phyloP scores from a whole-genome alignment of 2,797 vertebrate genomes.

The Spinibarbus caldwelli region DNA sequence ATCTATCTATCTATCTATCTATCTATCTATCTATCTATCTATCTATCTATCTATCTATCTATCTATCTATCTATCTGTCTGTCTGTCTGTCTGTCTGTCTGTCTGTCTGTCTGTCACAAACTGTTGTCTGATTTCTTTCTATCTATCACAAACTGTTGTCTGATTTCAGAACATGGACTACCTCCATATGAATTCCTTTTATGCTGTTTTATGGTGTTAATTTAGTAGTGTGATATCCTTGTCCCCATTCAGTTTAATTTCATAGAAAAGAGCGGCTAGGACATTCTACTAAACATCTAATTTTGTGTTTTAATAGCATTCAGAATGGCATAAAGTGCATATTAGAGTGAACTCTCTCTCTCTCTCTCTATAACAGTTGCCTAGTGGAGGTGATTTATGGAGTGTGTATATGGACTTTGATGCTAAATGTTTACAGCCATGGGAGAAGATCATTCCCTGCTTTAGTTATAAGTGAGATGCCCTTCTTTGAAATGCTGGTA shows the following conservation, averaged over 20 bases:
- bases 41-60: too few relatives aligned
- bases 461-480: slow-evolving; percentile 81
- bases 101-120: too few relatives aligned
- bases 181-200: too few relatives aligned
- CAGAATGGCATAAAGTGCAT: background rate
- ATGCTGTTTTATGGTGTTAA: too few relatives aligned
- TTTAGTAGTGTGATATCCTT: too few relatives aligned
- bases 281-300: background rate
- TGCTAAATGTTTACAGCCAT: slow-evolving; percentile 77
- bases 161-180: too few relatives aligned
- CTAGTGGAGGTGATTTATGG: slow-evolving; percentile 80
- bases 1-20: too few relatives aligned
- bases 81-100: too few relatives aligned
- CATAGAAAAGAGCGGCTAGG: background rate
- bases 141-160: too few relatives aligned
- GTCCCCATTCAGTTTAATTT: background rate
- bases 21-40: too few relatives aligned
- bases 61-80: too few relatives aligned
- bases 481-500: slow-evolving; percentile 90
- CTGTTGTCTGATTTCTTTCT: too few relatives aligned
- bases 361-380: slow-evolving; percentile 73
- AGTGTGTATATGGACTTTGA: slow-evolving; percentile 84
- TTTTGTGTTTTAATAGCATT: background rate
- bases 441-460: slow-evolving; percentile 83
- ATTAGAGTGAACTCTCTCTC: background rate